Conservation (phyloP, 1,140 invertebrate species). For the Drosophila biarmipes region DNA sequence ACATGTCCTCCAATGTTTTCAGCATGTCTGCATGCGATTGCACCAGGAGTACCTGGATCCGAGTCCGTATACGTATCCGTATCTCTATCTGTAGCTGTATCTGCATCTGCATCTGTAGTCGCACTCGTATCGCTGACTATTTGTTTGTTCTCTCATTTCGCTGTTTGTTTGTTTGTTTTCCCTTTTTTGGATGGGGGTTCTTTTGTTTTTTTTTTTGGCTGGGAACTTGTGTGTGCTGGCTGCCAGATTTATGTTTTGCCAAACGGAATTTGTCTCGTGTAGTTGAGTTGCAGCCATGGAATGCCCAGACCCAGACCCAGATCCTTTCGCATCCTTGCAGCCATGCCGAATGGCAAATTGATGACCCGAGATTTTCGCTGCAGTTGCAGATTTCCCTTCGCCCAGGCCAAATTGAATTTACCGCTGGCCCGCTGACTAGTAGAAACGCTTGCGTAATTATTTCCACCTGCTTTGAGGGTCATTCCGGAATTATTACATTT, state of each 20-base stretch:
- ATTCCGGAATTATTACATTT: constrained; percentile 62
- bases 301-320: not conserved
- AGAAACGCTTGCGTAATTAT: constrained; percentile 66
- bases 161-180: constrained; percentile 33
- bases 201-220: constrained; percentile 13
- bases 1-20: constrained; percentile 73
- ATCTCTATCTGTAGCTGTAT: constrained; percentile 16
- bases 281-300: constrained; percentile 6
- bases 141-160: constrained; percentile 52
- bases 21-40: constrained; percentile 47
- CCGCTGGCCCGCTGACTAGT: constrained; percentile 12
- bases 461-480: constrained; percentile 55
- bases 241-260: constrained; percentile 65
- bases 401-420: constrained; percentile 59
- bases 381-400: constrained; percentile 33
- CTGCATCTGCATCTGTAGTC: constrained; percentile 16
- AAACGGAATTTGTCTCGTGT: constrained; percentile 66
- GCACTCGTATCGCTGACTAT: constrained; percentile 35
- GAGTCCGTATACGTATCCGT: constrained; percentile 7
- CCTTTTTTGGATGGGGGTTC: not conserved
- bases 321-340: constrained; percentile 36
- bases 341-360: constrained; percentile 53
- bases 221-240: constrained; percentile 12
- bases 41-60: constrained; percentile 30
- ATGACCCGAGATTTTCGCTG: constrained; percentile 72